These are phyloP conservation scores for Leptopilina syphax DNA, from an alignment of 2,888 invertebrate genomes.

Conservation along the genomic window DNA sequence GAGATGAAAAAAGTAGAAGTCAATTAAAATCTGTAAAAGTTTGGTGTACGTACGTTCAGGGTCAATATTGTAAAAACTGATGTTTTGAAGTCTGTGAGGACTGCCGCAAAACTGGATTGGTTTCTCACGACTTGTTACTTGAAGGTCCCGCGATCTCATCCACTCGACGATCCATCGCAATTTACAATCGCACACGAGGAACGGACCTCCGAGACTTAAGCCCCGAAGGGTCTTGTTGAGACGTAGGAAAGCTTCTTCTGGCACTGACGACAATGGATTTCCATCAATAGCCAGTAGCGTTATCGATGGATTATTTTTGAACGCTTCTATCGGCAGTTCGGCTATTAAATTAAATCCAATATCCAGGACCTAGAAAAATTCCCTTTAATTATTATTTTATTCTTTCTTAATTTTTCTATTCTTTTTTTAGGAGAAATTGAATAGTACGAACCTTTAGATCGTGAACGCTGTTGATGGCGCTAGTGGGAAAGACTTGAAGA, in stretches of 20 bases:
- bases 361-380: constrained; percentile 83
- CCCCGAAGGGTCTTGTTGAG: constrained; percentile 91
- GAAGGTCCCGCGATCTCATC: constrained; percentile 91
- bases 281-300: constrained; percentile 93
- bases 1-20: too few species aligned
- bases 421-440: background rate
- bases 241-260: constrained; percentile 86
- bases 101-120: constrained; percentile 95
- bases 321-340: constrained; percentile 88
- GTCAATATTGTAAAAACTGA: constrained; percentile 92
- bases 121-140: constrained; percentile 94
- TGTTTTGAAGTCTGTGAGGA: constrained; percentile 87
- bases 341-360: constrained; percentile 94
- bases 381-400: too few species aligned
- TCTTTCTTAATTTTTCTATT: background rate
- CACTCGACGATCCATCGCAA: constrained; percentile 93
- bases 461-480: constrained; percentile 86
- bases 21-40: background rate
- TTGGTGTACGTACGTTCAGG: constrained; percentile 80
- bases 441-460: constrained; percentile 83
- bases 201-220: constrained; percentile 91
- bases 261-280: constrained; percentile 91
- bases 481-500: constrained; percentile 90
- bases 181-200: constrained; percentile 92
- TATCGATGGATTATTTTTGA: constrained; percentile 88